phyloP scores from a whole-genome alignment of 2,113 vertebrate genomes.

The Pipa parva region DNA sequence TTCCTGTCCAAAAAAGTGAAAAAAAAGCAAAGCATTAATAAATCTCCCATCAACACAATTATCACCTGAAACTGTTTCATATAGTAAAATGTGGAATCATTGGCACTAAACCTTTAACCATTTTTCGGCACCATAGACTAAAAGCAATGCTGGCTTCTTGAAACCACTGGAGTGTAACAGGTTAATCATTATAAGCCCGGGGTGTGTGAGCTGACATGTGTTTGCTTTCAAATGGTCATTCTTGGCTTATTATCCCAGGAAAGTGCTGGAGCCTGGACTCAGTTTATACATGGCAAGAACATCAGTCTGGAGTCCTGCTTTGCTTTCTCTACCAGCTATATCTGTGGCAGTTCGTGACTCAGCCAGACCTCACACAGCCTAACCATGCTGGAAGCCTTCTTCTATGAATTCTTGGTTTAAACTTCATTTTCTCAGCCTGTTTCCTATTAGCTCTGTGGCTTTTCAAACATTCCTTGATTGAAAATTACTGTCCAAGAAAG shows the following conservation, averaged over 20 bases:
- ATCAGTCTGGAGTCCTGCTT: conserved; percentile 47
- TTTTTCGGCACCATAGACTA: too few species aligned
- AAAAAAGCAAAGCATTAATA: too few species aligned
- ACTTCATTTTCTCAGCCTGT: conserved; percentile 74
- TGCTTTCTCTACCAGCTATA: conserved; percentile 48
- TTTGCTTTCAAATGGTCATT: conserved; percentile 26
- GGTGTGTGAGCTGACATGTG: neutral
- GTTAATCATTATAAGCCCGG: too few species aligned
- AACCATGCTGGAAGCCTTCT: conserved; percentile 51
- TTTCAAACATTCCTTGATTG: conserved; percentile 64
- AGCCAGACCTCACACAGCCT: conserved; percentile 62
- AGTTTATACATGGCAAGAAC: conserved; percentile 40
- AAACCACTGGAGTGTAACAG: too few species aligned
- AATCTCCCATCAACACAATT: too few species aligned
- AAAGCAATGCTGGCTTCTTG: too few species aligned
- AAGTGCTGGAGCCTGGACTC: conserved; percentile 44
- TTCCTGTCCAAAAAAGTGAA: too few species aligned
- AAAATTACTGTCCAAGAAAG: conserved; percentile 56
- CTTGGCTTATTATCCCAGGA: conserved; percentile 42
- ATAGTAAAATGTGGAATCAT: too few species aligned
- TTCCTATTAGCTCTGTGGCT: conserved; percentile 73
- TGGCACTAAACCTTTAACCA: too few species aligned
- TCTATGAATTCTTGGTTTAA: conserved; percentile 68
- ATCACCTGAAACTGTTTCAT: too few species aligned
- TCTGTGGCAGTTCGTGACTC: conserved; percentile 56